phyloP scores from a whole-genome alignment of 2,113 vertebrate species.

The Collichthys lucidus region DNA sequence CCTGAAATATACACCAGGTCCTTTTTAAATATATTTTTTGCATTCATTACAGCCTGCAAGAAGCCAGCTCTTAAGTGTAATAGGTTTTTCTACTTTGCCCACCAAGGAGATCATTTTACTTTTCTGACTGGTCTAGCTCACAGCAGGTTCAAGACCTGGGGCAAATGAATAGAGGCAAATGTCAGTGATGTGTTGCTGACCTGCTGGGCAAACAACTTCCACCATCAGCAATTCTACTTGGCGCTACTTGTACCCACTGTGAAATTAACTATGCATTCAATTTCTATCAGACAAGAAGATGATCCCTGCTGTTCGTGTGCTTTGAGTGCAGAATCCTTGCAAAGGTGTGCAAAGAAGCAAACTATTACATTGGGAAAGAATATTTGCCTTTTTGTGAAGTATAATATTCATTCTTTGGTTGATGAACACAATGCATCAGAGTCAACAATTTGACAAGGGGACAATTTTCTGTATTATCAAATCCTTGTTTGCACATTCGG shows the following conservation, averaged over 20 bases:
- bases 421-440: slow-evolving; percentile 9
- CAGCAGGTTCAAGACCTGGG: slow-evolving; percentile 60
- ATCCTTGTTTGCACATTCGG: slow-evolving; percentile 27
- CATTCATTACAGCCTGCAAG: slow-evolving; percentile 14
- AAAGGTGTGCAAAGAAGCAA: slow-evolving; percentile 47
- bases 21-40: slow-evolving; percentile 11
- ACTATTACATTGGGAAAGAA: slow-evolving; percentile 1
- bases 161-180: slow-evolving; percentile 75
- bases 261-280: slow-evolving; percentile 79
- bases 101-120: slow-evolving; percentile 48
- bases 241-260: slow-evolving; percentile 67
- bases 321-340: slow-evolving; percentile 20
- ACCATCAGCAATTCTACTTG: slow-evolving; percentile 68
- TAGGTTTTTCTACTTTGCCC: slow-evolving; percentile 53
- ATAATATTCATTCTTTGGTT: slow-evolving; percentile 4
- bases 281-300: slow-evolving; percentile 71
- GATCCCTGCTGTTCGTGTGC: slow-evolving; percentile 33
- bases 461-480: slow-evolving; percentile 21
- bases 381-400: slow-evolving; percentile 19
- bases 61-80: slow-evolving; percentile 42
- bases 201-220: slow-evolving; percentile 73
- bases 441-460: too few species aligned
- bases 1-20: not conserved
- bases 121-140: slow-evolving; percentile 57
- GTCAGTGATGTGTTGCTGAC: slow-evolving; percentile 74